Conservation (phyloP, 2,888 invertebrate genomes). For the Lysandra coridon region DNA sequence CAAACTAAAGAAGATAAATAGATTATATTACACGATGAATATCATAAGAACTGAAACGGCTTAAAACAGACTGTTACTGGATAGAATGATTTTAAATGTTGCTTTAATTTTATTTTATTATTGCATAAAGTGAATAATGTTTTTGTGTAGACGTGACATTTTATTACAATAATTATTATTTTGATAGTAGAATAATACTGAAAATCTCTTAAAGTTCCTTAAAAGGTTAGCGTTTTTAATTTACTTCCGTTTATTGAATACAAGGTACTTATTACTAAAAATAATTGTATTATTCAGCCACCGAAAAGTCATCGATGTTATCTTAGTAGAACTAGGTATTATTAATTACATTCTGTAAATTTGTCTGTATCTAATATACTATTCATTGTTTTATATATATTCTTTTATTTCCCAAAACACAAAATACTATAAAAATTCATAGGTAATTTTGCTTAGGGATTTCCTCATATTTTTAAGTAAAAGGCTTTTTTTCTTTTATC, state of each 20-base stretch:
- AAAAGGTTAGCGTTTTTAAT: background rate
- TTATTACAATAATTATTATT: background rate
- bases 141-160: background rate
- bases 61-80: background rate
- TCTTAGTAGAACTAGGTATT: background rate
- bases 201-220: background rate
- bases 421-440: background rate
- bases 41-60: background rate
- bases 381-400: constrained; percentile 13
- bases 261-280: background rate
- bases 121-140: background rate
- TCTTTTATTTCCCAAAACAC: background rate
- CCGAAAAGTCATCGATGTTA: constrained; percentile 3
- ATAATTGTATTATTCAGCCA: background rate
- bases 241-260: constrained; percentile 2
- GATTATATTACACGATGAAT: background rate
- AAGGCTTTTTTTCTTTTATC: background rate
- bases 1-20: background rate
- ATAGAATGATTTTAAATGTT: background rate
- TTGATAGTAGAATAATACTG: background rate
- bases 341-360: constrained; percentile 22
- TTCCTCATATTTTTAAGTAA: background rate
- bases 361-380: constrained; percentile 28
- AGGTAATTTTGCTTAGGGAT: too few relatives aligned
- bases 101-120: background rate